Conservation (phyloP, 2,888 invertebrate genomes). For the Lycocerus yunnanus region DNA sequence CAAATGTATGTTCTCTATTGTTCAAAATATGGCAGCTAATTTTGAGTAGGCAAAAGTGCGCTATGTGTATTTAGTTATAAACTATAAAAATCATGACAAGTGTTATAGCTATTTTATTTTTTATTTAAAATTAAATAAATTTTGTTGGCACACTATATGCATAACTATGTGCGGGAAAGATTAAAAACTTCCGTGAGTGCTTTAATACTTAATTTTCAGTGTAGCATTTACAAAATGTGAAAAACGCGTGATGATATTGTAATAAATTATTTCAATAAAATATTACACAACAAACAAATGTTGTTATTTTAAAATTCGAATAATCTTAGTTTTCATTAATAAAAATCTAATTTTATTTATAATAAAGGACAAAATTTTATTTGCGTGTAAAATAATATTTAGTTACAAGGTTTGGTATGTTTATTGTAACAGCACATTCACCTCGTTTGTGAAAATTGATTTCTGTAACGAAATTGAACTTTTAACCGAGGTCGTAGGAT, state of each 20-base stretch:
- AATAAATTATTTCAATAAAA: neutral
- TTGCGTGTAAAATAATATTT: neutral
- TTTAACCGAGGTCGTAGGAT: neutral
- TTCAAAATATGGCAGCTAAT: too few relatives aligned
- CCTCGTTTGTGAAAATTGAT: neutral
- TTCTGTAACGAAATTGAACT: neutral
- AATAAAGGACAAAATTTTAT: neutral
- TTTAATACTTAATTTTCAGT: neutral
- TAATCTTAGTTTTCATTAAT: neutral
- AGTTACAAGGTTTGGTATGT: neutral
- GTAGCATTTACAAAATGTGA: neutral
- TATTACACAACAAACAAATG: neutral
- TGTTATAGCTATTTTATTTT: neutral
- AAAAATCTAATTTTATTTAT: neutral
- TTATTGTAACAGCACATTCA: neutral
- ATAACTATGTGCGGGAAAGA: neutral
- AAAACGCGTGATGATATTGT: neutral
- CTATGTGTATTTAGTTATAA: neutral
- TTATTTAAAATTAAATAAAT: neutral
- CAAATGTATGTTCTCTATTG: too few relatives aligned
- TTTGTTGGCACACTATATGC: neutral
- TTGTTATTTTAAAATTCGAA: neutral
- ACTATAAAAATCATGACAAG: neutral
- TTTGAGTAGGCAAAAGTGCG: too few relatives aligned
- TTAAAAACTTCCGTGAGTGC: neutral